Conservation (phyloP, 2,797 vertebrate species). For the Parotocinclus haroldoi region DNA sequence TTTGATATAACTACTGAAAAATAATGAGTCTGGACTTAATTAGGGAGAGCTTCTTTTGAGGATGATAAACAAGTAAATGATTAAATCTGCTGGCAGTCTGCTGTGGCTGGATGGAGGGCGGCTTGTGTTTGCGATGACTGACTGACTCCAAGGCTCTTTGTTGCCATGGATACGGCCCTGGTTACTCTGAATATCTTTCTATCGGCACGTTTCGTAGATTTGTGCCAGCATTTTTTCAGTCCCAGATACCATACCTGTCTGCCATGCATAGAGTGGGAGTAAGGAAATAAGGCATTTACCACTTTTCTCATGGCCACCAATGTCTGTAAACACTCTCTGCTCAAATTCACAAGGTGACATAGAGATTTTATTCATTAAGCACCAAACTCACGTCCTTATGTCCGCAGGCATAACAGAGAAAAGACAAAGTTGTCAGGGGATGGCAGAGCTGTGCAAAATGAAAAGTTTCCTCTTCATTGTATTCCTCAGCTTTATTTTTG, state of each 20-base stretch:
- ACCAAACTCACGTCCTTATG: constrained; percentile 41
- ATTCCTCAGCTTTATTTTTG: constrained; percentile 78
- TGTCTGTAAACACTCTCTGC: constrained; percentile 39
- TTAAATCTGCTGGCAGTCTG: constrained; percentile 52
- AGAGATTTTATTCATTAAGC: constrained; percentile 49
- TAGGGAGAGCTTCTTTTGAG: constrained; percentile 50
- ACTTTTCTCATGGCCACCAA: constrained; percentile 2
- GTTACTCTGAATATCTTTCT: constrained; percentile 38
- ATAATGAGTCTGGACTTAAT: constrained; percentile 57
- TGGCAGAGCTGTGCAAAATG: constrained; percentile 47
- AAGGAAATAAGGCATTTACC: constrained; percentile 31
- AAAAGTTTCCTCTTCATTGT: constrained; percentile 60
- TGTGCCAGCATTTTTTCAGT: constrained; percentile 31
- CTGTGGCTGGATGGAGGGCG: constrained; percentile 40
- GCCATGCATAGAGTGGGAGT: constrained; percentile 28
- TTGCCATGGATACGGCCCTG: constrained; percentile 55
- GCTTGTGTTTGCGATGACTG: constrained; percentile 19
- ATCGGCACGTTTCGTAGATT: constrained; percentile 40
- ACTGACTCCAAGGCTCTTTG: constrained; percentile 43
- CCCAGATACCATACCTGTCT: constrained; percentile 34
- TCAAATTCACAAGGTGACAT: constrained; percentile 49
- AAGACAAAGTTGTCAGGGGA: constrained; percentile 43
- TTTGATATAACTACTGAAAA: constrained; percentile 52
- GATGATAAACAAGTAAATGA: constrained; percentile 55
- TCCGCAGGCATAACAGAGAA: constrained; percentile 46